These are phyloP conservation scores for Scomber colias DNA, from an alignment of 2,113 vertebrate genomes.

Conservation along the genomic window DNA sequence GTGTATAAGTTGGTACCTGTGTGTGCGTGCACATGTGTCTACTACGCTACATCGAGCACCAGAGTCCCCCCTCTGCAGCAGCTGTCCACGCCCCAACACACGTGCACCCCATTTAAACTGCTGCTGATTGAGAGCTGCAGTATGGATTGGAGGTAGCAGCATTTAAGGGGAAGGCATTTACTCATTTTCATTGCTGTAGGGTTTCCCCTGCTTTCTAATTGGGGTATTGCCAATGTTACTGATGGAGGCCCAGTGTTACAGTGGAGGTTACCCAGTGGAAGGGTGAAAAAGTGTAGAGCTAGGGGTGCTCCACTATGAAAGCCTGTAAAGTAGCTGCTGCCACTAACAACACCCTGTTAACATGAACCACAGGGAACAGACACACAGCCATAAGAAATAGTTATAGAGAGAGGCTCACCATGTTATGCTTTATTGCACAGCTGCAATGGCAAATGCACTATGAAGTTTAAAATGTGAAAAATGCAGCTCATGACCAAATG, in stretches of 20 bases:
- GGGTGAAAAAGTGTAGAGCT: constrained; percentile 38
- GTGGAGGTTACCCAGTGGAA: constrained; percentile 52
- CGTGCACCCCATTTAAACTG: constrained; percentile 47
- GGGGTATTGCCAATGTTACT: constrained; percentile 34
- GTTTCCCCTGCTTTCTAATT: constrained; percentile 56
- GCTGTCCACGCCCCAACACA: constrained; percentile 45
- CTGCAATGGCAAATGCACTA: constrained; percentile 40
- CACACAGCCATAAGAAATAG: constrained; percentile 39
- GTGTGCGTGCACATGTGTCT: constrained; percentile 10
- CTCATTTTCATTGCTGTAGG: constrained; percentile 40
- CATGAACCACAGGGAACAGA: constrained; percentile 49
- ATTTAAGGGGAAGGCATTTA: constrained; percentile 13
- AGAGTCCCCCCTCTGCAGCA: constrained; percentile 4
- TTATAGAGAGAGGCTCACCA: constrained; percentile 23
- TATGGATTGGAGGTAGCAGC: constrained; percentile 14
- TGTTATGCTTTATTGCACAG: constrained; percentile 44
- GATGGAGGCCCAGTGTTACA: constrained; percentile 12
- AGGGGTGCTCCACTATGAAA: constrained; percentile 23
- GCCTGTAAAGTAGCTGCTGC: constrained; percentile 64
- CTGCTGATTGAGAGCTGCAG: constrained; percentile 37
- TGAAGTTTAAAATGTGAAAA: constrained; percentile 23
- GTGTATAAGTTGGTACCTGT: constrained; percentile 8
- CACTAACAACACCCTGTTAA: constrained; percentile 64
- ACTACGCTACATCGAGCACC: constrained; percentile 1
- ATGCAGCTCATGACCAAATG: constrained; percentile 20